Evolutionary conservation across 1,140 invertebrate genomes (phyloP).

Genomic region (Diorhabda sublineata): DNA sequence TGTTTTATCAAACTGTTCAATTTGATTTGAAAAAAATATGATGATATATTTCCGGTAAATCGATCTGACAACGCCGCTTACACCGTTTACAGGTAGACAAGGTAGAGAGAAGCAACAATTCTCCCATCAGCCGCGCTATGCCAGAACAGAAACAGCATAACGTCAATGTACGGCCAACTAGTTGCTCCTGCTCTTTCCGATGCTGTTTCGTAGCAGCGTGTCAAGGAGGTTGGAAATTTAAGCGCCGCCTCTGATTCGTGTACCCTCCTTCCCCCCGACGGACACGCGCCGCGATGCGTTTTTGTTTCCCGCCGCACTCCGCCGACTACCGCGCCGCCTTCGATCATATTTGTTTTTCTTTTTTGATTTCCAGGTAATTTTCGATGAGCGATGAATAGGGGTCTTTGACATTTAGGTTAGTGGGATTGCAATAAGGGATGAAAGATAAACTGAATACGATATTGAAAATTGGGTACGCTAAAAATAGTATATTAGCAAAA

Average conservation of each 20-base stretch:
- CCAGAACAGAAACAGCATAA: constrained; percentile 22
- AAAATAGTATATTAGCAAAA: too few relatives aligned
- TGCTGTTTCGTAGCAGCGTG: constrained; percentile 3
- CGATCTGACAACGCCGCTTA: constrained; percentile 6
- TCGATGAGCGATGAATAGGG: background rate
- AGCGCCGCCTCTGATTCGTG: constrained; percentile 11
- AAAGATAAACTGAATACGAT: background rate
- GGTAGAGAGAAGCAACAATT: constrained; percentile 21
- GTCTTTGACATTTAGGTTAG: constrained; percentile 5
- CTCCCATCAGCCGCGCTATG: constrained; percentile 13
- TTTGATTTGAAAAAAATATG: too few relatives aligned
- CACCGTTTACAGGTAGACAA: constrained; percentile 16
- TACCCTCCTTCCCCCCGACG: constrained; percentile 12
- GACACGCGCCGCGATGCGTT: constrained; percentile 17
- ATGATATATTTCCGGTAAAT: too few relatives aligned
- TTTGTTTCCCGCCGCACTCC: constrained; percentile 12
- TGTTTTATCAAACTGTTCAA: too few relatives aligned
- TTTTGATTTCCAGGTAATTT: constrained; percentile 9
- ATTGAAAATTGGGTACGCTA: too few relatives aligned
- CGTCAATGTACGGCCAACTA: constrained; percentile 21
- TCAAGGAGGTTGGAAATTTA: constrained; percentile 10
- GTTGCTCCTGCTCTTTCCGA: constrained; percentile 13
- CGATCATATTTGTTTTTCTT: constrained; percentile 7
- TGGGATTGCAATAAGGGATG: background rate
- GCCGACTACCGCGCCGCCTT: background rate